Base-by-base conservation (phyloP, 2,888 invertebrate genomes). In the Agrochola lychnidis region DNA sequence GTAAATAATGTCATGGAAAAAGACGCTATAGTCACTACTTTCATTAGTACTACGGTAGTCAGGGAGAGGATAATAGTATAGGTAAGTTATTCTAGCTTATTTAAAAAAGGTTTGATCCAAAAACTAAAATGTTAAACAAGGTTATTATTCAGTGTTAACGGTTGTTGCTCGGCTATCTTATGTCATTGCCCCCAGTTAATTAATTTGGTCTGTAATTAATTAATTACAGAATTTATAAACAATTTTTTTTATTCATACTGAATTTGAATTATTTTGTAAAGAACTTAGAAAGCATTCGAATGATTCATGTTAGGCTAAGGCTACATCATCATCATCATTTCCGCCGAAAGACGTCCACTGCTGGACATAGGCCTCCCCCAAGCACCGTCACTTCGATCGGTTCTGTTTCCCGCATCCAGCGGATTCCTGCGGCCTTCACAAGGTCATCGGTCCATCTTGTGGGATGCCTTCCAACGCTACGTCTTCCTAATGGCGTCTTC, bases 161-260 rank as follows among this genome's bases (percentile, higher is more conserved):
- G 74, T 64, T n/a, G 57, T 63, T 53, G 40, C 36, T 53, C 57
- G 36, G 45, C 36, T 79, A 79, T 79, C 79, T 14, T 2, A 53
- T 74, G 80, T 80, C 79, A 64, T 59, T 79, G 79, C 22, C 59
- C 80, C 45, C 36, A 16, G 53, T 4, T 79, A 68, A 79, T 80
- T 79, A 79, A 79, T 59, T 79, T 66, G 5, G 66, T 61, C n/a
- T 63, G 48, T 64, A 57, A 73, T 73, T 68, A 40, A 79, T 71
- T 71, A 48, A 42, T 45, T 59, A 67, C 51, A 67, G 45, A 74
- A 80, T 74, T 10, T 56, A 30, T 45, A 12, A 45, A 59, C 36
- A 64, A 57, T n/a, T 53, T 78, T 56, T 25, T 64, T 36, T 1
- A 30, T n/a, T n/a, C n/a, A n/a, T n/a, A n/a, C n/a, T 22, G 5